phyloP scores from a whole-genome alignment of 2,113 vertebrate species.

The Urocynchramus pylzowi region DNA sequence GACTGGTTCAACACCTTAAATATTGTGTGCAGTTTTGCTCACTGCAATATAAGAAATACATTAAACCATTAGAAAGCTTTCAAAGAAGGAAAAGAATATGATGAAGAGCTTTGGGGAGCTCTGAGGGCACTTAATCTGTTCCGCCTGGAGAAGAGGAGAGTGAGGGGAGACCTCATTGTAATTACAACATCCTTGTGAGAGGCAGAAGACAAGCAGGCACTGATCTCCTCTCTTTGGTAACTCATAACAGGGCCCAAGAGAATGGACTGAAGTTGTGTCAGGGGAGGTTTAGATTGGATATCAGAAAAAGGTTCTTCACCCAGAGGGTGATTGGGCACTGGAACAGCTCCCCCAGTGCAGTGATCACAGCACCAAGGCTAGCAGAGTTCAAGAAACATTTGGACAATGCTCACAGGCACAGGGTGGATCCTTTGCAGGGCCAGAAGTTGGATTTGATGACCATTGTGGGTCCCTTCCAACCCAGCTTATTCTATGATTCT shows the following conservation, averaged over 20 bases:
- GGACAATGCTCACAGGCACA: too few species aligned
- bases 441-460: not conserved
- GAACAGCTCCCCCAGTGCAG: fast-evolving
- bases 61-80: not conserved
- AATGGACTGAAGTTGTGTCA: not conserved
- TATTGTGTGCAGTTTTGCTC: not conserved
- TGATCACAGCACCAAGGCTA: not conserved
- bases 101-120: not conserved
- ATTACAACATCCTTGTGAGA: not conserved
- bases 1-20: not conserved
- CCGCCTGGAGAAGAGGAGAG: not conserved
- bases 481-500: not conserved
- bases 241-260: not conserved
- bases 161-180: not conserved
- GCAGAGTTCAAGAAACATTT: not conserved
- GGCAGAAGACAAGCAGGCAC: not conserved
- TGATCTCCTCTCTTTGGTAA: not conserved
- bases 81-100: not conserved
- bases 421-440: not conserved
- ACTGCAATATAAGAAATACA: not conserved
- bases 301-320: not conserved
- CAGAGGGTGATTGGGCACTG: too few species aligned
- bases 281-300: not conserved
- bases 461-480: not conserved
- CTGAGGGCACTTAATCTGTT: not conserved